Base-by-base conservation (phyloP, 2,797 vertebrate genomes). In the Hirundo rustica region DNA sequence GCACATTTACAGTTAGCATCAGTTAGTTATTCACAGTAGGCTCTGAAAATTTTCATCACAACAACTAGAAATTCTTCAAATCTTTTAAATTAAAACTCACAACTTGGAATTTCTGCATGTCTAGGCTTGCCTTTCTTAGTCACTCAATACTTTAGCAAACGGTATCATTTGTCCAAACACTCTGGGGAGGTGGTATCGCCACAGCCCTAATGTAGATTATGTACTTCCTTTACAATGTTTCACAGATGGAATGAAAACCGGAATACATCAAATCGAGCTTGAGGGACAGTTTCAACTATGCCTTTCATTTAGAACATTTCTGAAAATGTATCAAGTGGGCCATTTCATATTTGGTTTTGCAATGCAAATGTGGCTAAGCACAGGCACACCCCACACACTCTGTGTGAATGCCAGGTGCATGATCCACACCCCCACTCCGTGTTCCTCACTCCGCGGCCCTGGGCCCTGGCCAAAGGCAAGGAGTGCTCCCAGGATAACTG, bases 331-430 rank as follows among this genome's bases (percentile, higher is more conserved):
- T 36, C 36, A 36, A 55, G 22, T 0, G 23, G 54, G 82, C 71
- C 92, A 84, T 86, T 93, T 54, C 44, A 10, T 16, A 45, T 58
- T 86, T 81, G 50, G 7, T 88, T 65, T 92, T 68, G 78, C 88
- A 76, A 81, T 62, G 45, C 65, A 87, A 75, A 82, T 9, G 84
- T 42, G n/a, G 62, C 54, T 83, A 91, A 78, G 76, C 68, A 75
- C 79, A 87, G 91, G 65, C 16, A n/a, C 42, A 29, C 53, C 45
- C 11, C 29, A 27, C 23, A 29, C 83, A n/a, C 58, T 25, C 67
- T 74, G 55, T 3, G 61, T 30, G 74, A 89, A 44, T 21, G 85
- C 68, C 65, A 88, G 87, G n/a, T 45, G 84, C 58, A 45, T 1
- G 85, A 89, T 12, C 27, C 85, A 18, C 40, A 19, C 5, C n/a